phyloP scores from a whole-genome alignment of 2,888 invertebrate genomes.

The Dasypolia templi region DNA sequence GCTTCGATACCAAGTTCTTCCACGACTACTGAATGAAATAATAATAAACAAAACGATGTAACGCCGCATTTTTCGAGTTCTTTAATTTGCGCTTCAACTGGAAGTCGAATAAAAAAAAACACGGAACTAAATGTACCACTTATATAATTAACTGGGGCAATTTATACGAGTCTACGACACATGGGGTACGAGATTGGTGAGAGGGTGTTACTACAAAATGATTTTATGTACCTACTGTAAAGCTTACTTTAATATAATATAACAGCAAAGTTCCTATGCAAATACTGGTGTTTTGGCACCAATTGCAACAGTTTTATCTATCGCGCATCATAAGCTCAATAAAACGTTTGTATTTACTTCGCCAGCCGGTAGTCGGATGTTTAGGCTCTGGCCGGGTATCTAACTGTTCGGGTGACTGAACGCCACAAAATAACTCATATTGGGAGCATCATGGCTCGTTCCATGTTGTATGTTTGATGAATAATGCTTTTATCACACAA shows the following conservation, averaged over 20 bases:
- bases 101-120: background rate
- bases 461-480: conserved; percentile 31
- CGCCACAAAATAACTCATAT: conserved; percentile 42
- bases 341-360: conserved; percentile 49
- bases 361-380: conserved; percentile 38
- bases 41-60: conserved; percentile 28
- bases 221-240: conserved; percentile 5
- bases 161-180: conserved; percentile 19
- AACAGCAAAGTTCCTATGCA: conserved; percentile 6
- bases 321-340: conserved; percentile 30
- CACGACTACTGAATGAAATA: conserved; percentile 46
- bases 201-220: background rate
- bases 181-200: background rate
- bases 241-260: background rate
- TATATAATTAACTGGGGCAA: conserved; percentile 28
- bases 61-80: conserved; percentile 8
- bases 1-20: conserved; percentile 20
- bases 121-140: conserved; percentile 23
- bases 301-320: conserved; percentile 28
- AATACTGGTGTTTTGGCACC: conserved; percentile 38
- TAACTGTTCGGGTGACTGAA: conserved; percentile 42
- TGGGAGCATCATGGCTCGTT: conserved; percentile 24
- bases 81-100: conserved; percentile 25
- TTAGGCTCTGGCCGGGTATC: conserved; percentile 29
- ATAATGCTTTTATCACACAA: conserved; percentile 64